Conservation (phyloP, 1,140 invertebrate species). For the Drosophila pectinifera region DNA sequence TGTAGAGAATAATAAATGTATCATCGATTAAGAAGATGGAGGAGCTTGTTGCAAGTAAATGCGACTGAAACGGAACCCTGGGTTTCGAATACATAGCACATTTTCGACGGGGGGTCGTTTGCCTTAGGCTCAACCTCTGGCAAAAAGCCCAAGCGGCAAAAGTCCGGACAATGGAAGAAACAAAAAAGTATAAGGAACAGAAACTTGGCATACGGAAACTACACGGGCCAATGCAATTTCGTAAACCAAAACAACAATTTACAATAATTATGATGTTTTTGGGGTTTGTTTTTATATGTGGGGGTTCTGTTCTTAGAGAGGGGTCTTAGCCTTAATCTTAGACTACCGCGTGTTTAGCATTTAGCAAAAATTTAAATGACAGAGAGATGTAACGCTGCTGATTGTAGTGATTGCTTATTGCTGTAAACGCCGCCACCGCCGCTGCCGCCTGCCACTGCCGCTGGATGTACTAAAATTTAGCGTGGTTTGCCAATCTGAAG, state of each 20-base stretch:
- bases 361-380: conserved; percentile 13
- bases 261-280: conserved; percentile 12
- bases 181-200: conserved; percentile 1
- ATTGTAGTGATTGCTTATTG: conserved; percentile 27
- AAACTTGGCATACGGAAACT: conserved; percentile 1
- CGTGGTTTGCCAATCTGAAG: conserved; percentile 13
- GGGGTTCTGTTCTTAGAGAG: not conserved
- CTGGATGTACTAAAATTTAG: conserved; percentile 35
- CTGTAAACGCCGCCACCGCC: not conserved
- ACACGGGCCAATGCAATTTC: conserved; percentile 21
- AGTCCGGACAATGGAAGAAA: not conserved
- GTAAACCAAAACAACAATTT: conserved; percentile 30
- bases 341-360: conserved; percentile 15
- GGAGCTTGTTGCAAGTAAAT: conserved; percentile 57
- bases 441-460: not conserved
- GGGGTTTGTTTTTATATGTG: not conserved
- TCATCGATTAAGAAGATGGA: conserved; percentile 6
- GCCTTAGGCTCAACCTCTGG: conserved; percentile 64
- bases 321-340: conserved; percentile 19
- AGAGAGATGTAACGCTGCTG: conserved; percentile 3
- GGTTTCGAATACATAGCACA: conserved; percentile 43
- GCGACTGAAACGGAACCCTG: conserved; percentile 51
- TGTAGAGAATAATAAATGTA: conserved; percentile 49
- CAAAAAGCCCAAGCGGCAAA: conserved; percentile 32
- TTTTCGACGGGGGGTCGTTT: conserved; percentile 9